Evolutionary conservation across 1,140 invertebrate species (phyloP).

Genomic region (Brachionus paranguensis): DNA sequence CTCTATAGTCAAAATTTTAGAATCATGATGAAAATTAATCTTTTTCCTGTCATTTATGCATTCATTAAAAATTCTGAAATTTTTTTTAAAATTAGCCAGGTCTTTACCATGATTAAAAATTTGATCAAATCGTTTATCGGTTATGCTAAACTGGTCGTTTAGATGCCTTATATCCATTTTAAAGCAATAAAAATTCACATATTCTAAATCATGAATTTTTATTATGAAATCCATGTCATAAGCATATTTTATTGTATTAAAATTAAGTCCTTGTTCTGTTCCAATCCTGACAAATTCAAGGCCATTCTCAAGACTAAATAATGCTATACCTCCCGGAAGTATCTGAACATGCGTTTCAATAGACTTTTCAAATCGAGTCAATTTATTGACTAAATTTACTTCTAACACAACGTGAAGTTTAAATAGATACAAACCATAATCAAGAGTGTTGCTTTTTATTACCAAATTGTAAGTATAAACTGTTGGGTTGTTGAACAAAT

Average conservation of each 20-base stretch:
- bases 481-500: neutral
- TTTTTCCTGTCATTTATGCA: neutral
- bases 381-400: neutral
- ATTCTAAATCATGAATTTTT: neutral
- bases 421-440: neutral
- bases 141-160: neutral
- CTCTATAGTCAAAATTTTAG: neutral
- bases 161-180: neutral
- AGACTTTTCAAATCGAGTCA: neutral
- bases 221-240: neutral
- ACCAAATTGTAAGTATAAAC: neutral
- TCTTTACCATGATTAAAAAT: neutral
- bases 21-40: neutral
- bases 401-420: neutral
- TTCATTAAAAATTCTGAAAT: neutral
- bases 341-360: neutral
- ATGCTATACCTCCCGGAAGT: neutral
- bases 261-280: neutral
- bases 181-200: neutral
- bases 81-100: neutral
- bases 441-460: neutral
- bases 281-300: neutral
- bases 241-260: neutral
- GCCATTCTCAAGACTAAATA: neutral
- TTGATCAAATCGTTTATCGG: neutral